Conservation (phyloP, 2,888 invertebrate genomes). For the Chaetoderma sp. region DNA sequence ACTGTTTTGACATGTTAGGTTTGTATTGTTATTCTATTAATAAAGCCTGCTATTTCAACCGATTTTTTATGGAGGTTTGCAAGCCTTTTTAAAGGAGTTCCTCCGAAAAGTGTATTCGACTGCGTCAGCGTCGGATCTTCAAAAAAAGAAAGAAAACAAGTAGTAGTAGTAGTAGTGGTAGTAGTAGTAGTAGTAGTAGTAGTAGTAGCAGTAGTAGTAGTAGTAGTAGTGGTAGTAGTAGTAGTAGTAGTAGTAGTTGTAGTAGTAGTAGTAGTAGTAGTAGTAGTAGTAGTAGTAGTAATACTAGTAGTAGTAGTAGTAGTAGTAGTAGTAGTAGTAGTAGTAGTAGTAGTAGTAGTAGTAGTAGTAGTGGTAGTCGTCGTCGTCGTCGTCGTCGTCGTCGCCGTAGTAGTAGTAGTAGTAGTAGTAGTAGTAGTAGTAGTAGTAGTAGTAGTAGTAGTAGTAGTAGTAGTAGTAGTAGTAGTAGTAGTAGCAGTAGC, state of each 20-base stretch:
- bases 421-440: conserved; percentile 29
- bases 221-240: conserved; percentile 27
- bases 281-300: too few relatives aligned
- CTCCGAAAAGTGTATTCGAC: too few relatives aligned
- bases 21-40: too few relatives aligned
- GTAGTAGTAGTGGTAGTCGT: too few relatives aligned
- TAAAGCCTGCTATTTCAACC: too few relatives aligned
- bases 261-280: conserved; percentile 31
- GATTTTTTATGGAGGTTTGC: too few relatives aligned
- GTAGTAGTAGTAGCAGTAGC: conserved; percentile 24
- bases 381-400: conserved; percentile 8
- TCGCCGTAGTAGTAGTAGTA: too few relatives aligned
- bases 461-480: conserved; percentile 27
- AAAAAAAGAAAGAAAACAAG: conserved; percentile 3
- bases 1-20: too few relatives aligned
- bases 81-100: too few relatives aligned
- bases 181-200: conserved; percentile 30
- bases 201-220: conserved; percentile 28
- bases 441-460: conserved; percentile 33
- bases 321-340: conserved; percentile 18
- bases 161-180: conserved; percentile 28
- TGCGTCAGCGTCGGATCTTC: too few relatives aligned
- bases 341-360: conserved; percentile 9
- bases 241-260: conserved; percentile 28
- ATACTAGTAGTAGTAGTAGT: too few relatives aligned